Evolutionary conservation across 64 coral and sea anemone genomes (phyloP).

Genomic region (Montipora efflorescens): DNA sequence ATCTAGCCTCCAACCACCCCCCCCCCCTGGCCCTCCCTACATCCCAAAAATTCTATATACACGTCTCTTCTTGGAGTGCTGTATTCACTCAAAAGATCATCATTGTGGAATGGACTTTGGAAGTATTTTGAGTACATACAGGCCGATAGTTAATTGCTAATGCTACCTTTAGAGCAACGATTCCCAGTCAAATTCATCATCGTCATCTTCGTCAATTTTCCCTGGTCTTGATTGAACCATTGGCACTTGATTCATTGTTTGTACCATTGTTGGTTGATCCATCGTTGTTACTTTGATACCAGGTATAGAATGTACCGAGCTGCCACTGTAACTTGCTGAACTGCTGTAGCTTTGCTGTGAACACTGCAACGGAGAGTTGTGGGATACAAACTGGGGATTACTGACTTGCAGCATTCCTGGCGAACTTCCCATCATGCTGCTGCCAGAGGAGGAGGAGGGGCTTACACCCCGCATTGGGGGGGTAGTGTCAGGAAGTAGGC

Average conservation of each 20-base stretch:
- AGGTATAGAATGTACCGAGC: slow-evolving; percentile 69
- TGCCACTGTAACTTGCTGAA: slow-evolving; percentile 69
- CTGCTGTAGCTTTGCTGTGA: slow-evolving; percentile 84
- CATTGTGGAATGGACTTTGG: too few relatives aligned
- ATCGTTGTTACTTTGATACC: slow-evolving; percentile 77
- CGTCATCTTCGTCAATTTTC: slow-evolving; percentile 86
- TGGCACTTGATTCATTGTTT: not conserved
- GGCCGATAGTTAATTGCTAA: not conserved
- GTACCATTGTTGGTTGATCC: slow-evolving; percentile 26
- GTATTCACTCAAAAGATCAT: too few relatives aligned
- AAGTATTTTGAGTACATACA: not conserved
- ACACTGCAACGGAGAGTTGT: slow-evolving; percentile 61
- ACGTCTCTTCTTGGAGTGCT: too few relatives aligned
- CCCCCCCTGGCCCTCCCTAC: too few relatives aligned
- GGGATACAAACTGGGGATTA: slow-evolving; percentile 52
- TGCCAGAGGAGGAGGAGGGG: slow-evolving; percentile 25
- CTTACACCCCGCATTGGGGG: not conserved
- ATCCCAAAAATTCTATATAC: too few relatives aligned
- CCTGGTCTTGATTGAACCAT: slow-evolving; percentile 30
- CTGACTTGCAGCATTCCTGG: slow-evolving; percentile 53
- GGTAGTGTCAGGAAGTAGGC: slow-evolving; percentile 43
- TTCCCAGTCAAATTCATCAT: slow-evolving; percentile 98
- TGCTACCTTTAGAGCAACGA: slow-evolving; percentile 88
- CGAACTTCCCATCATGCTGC: slow-evolving; percentile 13
- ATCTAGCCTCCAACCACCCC: too few relatives aligned